phyloP scores from a whole-genome alignment of 2,113 vertebrate species.

The Prionailurus bengalensis region DNA sequence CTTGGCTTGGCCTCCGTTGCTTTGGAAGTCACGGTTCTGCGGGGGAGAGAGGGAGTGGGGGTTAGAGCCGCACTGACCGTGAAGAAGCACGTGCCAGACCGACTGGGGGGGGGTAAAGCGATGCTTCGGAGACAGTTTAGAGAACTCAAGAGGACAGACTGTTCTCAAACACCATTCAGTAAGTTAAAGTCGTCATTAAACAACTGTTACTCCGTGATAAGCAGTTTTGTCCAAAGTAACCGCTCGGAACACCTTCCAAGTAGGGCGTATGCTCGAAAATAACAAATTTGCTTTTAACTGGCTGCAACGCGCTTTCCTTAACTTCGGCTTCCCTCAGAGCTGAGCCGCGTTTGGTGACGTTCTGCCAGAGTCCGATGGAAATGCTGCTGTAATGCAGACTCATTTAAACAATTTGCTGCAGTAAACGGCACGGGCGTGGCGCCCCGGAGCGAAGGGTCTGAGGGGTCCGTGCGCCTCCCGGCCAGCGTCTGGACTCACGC shows the following conservation, averaged over 20 bases:
- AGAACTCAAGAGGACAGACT: not conserved
- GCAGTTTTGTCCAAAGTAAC: conserved; percentile 6
- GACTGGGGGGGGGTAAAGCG: not conserved
- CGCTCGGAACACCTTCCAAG: not conserved
- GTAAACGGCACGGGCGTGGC: rapidly evolving
- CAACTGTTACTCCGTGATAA: not conserved
- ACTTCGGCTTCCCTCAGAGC: not conserved
- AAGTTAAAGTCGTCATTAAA: not conserved
- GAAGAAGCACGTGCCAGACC: not conserved
- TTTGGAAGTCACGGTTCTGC: not conserved
- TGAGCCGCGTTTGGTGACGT: not conserved
- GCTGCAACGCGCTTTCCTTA: too few species aligned
- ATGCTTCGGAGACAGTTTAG: not conserved
- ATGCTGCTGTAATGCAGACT: not conserved
- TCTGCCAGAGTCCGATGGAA: too few species aligned
- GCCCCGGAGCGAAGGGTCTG: rapidly evolving
- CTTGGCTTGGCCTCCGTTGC: not conserved
- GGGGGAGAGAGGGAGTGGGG: not conserved
- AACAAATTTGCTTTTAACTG: not conserved
- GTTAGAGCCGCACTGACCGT: not conserved
- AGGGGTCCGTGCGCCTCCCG: not conserved
- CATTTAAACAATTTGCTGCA: too few species aligned
- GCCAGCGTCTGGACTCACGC: rapidly evolving
- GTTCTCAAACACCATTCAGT: not conserved
- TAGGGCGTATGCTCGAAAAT: not conserved